Evolutionary conservation across 2,888 invertebrate species (phyloP), one percentile per base, ranked within the genome.

Genomic region (Scaptomyza polygonia): DNA sequence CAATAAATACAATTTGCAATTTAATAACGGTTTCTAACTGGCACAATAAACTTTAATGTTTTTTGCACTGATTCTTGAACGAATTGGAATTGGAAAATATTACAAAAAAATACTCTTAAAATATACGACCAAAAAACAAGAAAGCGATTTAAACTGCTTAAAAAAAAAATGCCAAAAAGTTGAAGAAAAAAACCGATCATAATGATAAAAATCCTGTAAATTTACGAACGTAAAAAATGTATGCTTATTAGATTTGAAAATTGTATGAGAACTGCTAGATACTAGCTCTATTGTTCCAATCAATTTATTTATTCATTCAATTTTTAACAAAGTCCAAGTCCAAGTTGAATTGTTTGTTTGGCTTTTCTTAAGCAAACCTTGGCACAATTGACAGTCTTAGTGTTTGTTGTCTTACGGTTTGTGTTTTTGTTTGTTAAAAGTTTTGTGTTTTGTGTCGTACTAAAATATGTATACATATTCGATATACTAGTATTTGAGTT

Each of bases 391-490:
- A 21, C 53, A 58, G 11, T 36, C n/a, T 36, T n/a, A n/a, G n/a
- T n/a, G n/a, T 36, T 1, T 11, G n/a, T 34, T n/a, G n/a, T 2
- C 34, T 34, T 14, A n/a, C n/a, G 34, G 12, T 34, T 34, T 36
- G 32, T 30, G 32, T n/a, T 18, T 1, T 30, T 18, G 4, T 11
- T n/a, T 34, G 11, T 5, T 9, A n/a, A 44, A 16, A 44, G 9
- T 44, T 44, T n/a, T n/a, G n/a, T n/a, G n/a, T n/a, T n/a, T n/a
- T 14, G 21, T 42, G 11, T n/a, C 16, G 27, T 42, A 36, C 4
- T 7, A 12, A 43, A 58, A 36, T 54, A 45, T 51, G 27, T 55
- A 36, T 54, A 45, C 47, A 18, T 55, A 18, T 47, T 51, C 14
- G 8, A 36, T 59, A 42, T n/a, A 34, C n/a, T 36, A 14, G 14